These are phyloP conservation scores for Spheniscus humboldti DNA, from an alignment of 2,797 vertebrate genomes.

Conservation along the genomic window DNA sequence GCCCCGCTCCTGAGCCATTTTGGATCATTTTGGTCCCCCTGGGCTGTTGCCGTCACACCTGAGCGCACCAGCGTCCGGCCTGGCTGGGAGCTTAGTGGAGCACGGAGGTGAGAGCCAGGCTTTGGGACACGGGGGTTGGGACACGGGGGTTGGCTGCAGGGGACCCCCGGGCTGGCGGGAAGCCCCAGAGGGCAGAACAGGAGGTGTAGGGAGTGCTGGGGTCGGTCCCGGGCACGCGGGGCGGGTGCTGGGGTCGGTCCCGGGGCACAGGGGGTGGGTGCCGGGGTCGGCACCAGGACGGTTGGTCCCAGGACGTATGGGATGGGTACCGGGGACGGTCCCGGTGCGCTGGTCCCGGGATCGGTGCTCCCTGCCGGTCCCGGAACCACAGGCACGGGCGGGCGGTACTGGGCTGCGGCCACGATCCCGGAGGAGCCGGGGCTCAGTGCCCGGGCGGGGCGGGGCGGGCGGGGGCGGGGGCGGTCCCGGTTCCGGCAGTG, in stretches of 20 bases:
- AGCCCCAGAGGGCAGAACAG: not conserved
- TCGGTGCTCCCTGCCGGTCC: no score
- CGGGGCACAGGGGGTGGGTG: not conserved
- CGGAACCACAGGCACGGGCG: not conserved
- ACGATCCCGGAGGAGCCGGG: not conserved
- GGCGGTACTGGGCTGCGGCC: not conserved
- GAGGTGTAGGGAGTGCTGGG: not conserved
- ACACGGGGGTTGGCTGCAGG: not conserved
- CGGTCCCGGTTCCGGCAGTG: not conserved
- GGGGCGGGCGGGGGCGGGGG: not conserved
- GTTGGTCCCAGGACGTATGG: no score
- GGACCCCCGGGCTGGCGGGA: not conserved
- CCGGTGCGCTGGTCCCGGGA: no score
- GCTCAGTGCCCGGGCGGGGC: not conserved
- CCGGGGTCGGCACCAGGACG: not conserved
- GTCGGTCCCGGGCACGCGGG: fast-evolving
- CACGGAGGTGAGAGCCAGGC: not conserved
- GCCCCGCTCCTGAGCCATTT: not conserved
- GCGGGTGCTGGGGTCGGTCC: not conserved
- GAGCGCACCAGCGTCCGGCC: fast-evolving
- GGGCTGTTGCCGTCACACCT: no score
- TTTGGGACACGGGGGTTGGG: not conserved
- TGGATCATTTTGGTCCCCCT: not conserved
- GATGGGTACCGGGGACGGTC: no score
- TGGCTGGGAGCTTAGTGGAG: not conserved